Evolutionary conservation across 2,113 vertebrate species (phyloP).

Genomic region (Rhabdornis inornatus): DNA sequence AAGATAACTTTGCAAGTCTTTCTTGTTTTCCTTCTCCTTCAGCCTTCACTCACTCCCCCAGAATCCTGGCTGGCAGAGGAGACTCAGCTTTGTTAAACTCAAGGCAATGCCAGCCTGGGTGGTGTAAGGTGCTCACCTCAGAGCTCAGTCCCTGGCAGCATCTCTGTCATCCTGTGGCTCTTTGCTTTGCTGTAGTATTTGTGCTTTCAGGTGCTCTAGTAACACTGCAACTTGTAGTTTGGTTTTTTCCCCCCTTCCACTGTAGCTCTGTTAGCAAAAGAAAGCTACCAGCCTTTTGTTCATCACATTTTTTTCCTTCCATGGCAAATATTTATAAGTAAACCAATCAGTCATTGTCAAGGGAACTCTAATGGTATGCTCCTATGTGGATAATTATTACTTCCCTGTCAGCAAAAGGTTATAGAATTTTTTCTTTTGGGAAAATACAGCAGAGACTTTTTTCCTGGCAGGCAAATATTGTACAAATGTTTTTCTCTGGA

Average conservation of each 20-base stretch:
- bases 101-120: not conserved
- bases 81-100: accelerated
- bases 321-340: not conserved
- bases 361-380: conserved; percentile 46
- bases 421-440: conserved; percentile 56
- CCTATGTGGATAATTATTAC: conserved; percentile 63
- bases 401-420: conserved; percentile 67
- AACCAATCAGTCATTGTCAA: conserved; percentile 19
- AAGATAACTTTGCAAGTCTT: not conserved
- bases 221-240: not conserved
- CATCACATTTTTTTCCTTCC: not conserved
- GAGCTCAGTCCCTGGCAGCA: not conserved
- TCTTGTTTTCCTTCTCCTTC: not conserved
- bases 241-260: not conserved
- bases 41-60: not conserved
- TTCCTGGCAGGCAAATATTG: conserved; percentile 41
- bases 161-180: not conserved
- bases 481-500: conserved; percentile 53
- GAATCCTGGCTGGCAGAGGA: not conserved
- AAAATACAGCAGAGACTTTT: conserved; percentile 31
- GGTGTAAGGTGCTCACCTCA: not conserved
- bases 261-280: conserved; percentile 33
- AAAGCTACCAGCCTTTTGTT: conserved; percentile 34
- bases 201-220: conserved; percentile 5
- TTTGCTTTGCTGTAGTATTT: not conserved